Base-by-base conservation (phyloP, 23 tunicate genomes). In the Aplidium turbinatum region DNA sequence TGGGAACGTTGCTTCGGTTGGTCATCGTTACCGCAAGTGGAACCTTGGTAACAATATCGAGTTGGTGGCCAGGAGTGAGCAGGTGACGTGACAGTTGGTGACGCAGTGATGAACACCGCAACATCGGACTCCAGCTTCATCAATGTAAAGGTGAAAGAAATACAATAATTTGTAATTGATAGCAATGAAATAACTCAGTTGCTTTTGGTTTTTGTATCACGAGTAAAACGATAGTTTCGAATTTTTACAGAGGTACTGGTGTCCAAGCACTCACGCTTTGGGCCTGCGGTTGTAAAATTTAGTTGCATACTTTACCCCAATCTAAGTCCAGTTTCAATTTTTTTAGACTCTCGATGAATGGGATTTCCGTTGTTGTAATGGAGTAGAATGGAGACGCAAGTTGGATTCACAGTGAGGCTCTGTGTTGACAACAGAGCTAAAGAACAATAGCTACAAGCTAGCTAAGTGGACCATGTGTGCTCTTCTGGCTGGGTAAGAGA, bases 401-500 rank as follows among this genome's bases (percentile, higher is more conserved):
- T 47, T 94, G 52, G 99, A 94, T 50, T 82, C 95, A 5, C 99
- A 94, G 66, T 78, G 95, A 23, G 99, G 99, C 24, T 85, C 95
- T 13, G 95, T 94, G 45, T 76, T 94, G 26, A 95, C 99, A 18
- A 94, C 99, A 9, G 99, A 94, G 48, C 63, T 94, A 68, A 94
- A 94, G 72, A 94, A 94, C 78, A 94, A 94, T 60, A 94, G 94
- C 78, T 72, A 78, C 82, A 94, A 94, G 47, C 61, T 94, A 32
- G 99, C 99, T 5, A 94, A 94, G 48, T 94, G 99, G 99, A 94
- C 99, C 3, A 73, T 82, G 81, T 78, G 89, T 64, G 88, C 99
- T 40, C 31, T 94, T 23, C 66, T 94, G 80, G 95, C 99, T 33
- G 99, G 99, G 90, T 87, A 27, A 47, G 82, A n/a, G n/a, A n/a